Base-by-base conservation (phyloP, 2,888 invertebrate genomes). In the Copidosoma aretas region DNA sequence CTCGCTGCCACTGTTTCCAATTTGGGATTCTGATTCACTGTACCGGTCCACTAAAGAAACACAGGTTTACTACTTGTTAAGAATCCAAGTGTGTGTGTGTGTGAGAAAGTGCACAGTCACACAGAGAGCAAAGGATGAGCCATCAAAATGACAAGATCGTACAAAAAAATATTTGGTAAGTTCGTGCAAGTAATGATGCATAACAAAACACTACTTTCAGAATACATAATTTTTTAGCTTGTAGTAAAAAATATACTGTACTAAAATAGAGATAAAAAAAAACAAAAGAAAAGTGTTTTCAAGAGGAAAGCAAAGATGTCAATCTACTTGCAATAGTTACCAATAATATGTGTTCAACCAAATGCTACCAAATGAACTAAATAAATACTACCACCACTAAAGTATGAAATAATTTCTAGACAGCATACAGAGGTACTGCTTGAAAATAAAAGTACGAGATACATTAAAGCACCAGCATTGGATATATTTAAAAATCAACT, bases 1-100 rank as follows among this genome's bases (percentile, higher is more conserved):
- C 77, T 87, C 86, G 75, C 86, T 86, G 69, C 86, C 86, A 75
- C 87, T 87, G 80, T 85, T 86, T 58, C 86, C 86, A 68, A 83
- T 92, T 82, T 93, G 93, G 17, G 94, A 94, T 85, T 94, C 94
- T 54, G 93, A 92, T 85, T 94, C 94, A 84, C 94, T 94, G 80
- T 93, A 91, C 78, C 92, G 89, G 82, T 93, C 93, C 86, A 90
- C 92, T 93, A 81, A 68, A 85, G 85, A n/a, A n/a, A n/a, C n/a
- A 80, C 70, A 80, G 76, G 73, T 72, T 32, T 32, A 72, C 72
- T 72, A 73, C 67, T 69, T 79, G n/a, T 56, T 56, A 56, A 56
- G 15, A 17, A 25, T 14, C 56, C 25, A 56, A 32, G 8, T 32
- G 32, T 32, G 32, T 32, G 32, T 32, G 32, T 32, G n/a, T n/a